Conservation (phyloP, 2,113 vertebrate genomes). For the Prochilodus magdalenae region DNA sequence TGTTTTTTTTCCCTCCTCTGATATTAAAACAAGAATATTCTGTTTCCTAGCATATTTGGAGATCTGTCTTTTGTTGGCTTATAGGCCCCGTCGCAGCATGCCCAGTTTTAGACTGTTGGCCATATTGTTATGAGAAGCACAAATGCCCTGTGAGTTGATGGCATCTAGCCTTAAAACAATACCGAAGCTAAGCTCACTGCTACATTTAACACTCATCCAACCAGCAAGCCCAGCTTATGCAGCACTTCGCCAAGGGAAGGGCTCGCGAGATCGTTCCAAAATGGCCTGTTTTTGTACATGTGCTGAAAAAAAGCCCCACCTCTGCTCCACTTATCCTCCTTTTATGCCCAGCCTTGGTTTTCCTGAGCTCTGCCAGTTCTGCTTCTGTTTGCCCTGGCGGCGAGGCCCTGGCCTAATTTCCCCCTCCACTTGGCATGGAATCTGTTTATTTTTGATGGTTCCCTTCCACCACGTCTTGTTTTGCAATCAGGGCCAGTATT, state of each 20-base stretch:
- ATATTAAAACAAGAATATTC: not conserved
- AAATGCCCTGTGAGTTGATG: not conserved
- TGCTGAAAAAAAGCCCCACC: not conserved
- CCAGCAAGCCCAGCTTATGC: not conserved
- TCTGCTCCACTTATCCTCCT: not conserved
- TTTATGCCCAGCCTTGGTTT: constrained; percentile 21
- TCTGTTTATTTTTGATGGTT: constrained; percentile 46
- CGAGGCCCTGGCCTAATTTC: constrained; percentile 24
- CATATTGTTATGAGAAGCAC: not conserved
- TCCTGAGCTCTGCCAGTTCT: constrained; percentile 29
- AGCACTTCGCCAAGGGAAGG: not conserved
- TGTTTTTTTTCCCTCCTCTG: not conserved
- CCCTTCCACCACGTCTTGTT: constrained; percentile 38
- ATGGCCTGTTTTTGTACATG: not conserved
- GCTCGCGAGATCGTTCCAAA: not conserved
- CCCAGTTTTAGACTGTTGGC: not conserved
- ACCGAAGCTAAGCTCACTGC: not conserved
- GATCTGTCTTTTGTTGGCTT: not conserved
- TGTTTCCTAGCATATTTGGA: not conserved
- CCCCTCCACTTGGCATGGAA: constrained; percentile 31
- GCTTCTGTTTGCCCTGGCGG: constrained; percentile 42
- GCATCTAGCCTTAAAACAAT: not conserved
- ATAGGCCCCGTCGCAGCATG: not conserved
- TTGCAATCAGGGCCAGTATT: constrained; percentile 50
- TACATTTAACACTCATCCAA: not conserved